Conservation (phyloP, 1,140 invertebrate genomes). For the Hyles euphorbiae region DNA sequence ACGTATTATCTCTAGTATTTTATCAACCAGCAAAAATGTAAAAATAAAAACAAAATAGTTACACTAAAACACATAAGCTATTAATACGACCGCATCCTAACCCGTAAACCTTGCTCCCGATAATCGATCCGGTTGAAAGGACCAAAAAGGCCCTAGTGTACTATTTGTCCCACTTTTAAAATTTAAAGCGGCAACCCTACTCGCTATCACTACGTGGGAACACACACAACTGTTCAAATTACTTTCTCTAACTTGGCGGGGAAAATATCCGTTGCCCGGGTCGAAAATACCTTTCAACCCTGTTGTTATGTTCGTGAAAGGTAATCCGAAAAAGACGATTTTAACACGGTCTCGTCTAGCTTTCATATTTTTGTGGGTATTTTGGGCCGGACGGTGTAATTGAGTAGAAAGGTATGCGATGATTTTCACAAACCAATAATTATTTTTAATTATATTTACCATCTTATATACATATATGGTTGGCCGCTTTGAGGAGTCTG, state of each 20-base stretch:
- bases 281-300: conserved; percentile 42
- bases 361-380: too few species aligned
- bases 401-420: too few species aligned
- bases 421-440: too few species aligned
- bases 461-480: too few species aligned
- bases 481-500: too few species aligned
- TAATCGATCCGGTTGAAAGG: neutral
- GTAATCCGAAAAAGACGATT: conserved; percentile 19
- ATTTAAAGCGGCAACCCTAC: conserved; percentile 16
- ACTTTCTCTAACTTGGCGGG: conserved; percentile 35
- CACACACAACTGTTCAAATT: conserved; percentile 54
- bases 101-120: neutral
- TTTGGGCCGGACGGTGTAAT: too few species aligned
- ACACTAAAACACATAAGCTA: too few species aligned
- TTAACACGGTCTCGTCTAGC: neutral
- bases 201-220: conserved; percentile 50
- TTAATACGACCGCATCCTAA: too few species aligned
- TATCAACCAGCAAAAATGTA: too few species aligned
- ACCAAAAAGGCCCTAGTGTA: conserved; percentile 5
- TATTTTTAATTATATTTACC: too few species aligned
- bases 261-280: conserved; percentile 37
- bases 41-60: too few species aligned
- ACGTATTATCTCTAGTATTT: too few species aligned
- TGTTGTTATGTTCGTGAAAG: conserved; percentile 19
- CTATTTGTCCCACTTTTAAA: conserved; percentile 22